A percentile compares a stretch with the other conserved stretches of the same genome.
These are phyloP conservation scores for Phaedon cochleariae DNA, from an alignment of 2,888 invertebrate species.

Conservation along the genomic window DNA sequence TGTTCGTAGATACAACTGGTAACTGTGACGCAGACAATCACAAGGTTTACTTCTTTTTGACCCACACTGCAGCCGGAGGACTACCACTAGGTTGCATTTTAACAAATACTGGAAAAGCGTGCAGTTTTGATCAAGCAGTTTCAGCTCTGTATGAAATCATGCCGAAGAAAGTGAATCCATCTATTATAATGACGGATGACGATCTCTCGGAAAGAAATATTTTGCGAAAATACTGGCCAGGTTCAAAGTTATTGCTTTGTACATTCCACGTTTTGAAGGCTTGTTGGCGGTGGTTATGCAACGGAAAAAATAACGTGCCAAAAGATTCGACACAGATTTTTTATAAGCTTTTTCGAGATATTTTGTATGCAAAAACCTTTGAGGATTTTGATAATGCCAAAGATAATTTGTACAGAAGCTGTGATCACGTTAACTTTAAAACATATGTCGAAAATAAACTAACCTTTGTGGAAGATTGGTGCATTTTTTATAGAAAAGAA, in stretches of 20 bases:
- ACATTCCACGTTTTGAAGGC: too few relatives aligned
- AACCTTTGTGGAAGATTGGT: neutral
- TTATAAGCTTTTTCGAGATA: constrained; percentile 19
- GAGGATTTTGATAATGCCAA: neutral
- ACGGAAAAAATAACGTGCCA: constrained; percentile 28
- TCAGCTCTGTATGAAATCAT: constrained; percentile 24
- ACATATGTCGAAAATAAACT: neutral
- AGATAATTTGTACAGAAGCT: neutral
- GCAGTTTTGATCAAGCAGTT: constrained; percentile 18
- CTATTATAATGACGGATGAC: constrained; percentile 36
- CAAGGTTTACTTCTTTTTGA: constrained; percentile 33
- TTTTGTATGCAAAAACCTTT: neutral
- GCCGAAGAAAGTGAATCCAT: constrained; percentile 25
- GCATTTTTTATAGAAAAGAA: constrained; percentile 5
- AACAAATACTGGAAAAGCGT: constrained; percentile 29
- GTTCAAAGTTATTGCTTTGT: constrained; percentile 28
- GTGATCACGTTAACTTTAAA: constrained; percentile 4
- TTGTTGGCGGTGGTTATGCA: constrained; percentile 31
- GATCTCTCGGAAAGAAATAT: constrained; percentile 31
- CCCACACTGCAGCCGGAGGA: constrained; percentile 33
- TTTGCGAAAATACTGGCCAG: constrained; percentile 28
- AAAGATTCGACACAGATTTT: too few relatives aligned
- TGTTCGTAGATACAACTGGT: constrained; percentile 30
- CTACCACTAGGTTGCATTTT: constrained; percentile 34
- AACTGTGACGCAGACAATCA: constrained; percentile 30